These are phyloP conservation scores for Actinopyga echinites DNA, from an alignment of 53 echinoderm and acorn worm species.

Conservation along the genomic window DNA sequence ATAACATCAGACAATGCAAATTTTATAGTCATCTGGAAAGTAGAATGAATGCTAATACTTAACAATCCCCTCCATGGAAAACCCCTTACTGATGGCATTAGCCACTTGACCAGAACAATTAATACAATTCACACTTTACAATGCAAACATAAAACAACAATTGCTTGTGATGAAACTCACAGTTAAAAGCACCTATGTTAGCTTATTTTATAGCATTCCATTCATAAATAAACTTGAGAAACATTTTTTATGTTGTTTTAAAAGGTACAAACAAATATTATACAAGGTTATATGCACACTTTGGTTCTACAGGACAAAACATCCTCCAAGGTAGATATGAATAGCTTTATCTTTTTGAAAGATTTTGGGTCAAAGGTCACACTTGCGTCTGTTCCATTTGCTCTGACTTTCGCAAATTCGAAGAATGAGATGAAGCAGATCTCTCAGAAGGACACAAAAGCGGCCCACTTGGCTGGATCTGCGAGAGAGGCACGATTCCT, in stretches of 20 bases:
- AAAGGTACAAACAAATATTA: conserved; percentile 18
- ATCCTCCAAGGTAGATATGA: conserved; percentile 30
- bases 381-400: conserved; percentile 45
- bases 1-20: no score
- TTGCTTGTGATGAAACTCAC: not conserved
- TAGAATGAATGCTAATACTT: no score
- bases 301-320: not conserved
- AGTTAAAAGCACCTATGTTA: not conserved
- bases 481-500: conserved; percentile 17
- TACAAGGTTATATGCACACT: conserved; percentile 31
- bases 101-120: no score
- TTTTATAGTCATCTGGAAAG: no score
- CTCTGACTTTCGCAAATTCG: conserved; percentile 1
- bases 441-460: conserved; percentile 27
- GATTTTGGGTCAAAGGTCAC: conserved; percentile 27
- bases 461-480: conserved; percentile 1
- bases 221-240: not conserved
- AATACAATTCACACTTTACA: no score
- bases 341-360: conserved; percentile 24
- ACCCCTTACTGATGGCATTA: no score
- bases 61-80: no score
- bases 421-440: conserved; percentile 26
- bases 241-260: not conserved
- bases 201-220: not conserved
- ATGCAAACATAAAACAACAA: no score